Evolutionary conservation across 2,797 vertebrate species (phyloP).

Genomic region (Brotula barbata): DNA sequence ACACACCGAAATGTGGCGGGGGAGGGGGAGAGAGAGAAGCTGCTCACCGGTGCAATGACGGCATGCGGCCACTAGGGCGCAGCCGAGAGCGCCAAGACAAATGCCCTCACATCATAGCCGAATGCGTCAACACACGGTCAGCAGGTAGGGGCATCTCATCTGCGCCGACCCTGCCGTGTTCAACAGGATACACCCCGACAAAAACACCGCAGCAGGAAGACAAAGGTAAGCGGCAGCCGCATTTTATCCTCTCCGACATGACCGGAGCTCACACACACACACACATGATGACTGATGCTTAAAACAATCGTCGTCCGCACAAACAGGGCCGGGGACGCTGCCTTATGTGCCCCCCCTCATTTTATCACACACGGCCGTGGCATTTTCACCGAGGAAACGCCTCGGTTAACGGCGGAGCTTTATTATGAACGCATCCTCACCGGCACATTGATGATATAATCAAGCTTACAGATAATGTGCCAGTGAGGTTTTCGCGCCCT

Average conservation of each 20-base stretch:
- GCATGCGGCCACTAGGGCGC: slow-evolving; percentile 53
- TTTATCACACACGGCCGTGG: slow-evolving; percentile 56
- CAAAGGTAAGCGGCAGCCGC: slow-evolving; percentile 53
- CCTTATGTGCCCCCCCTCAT: slow-evolving; percentile 48
- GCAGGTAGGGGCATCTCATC: slow-evolving; percentile 72
- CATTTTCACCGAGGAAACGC: slow-evolving; percentile 67
- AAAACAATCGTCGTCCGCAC: slow-evolving; percentile 59
- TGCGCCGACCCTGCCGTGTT: slow-evolving; percentile 59
- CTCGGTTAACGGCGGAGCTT: slow-evolving; percentile 46
- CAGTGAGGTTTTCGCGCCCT: not conserved
- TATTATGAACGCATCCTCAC: slow-evolving; percentile 14
- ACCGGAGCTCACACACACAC: slow-evolving; percentile 17
- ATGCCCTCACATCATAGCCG: slow-evolving; percentile 75
- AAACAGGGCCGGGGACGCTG: slow-evolving; percentile 68
- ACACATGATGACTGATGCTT: slow-evolving; percentile 40
- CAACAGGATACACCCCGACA: slow-evolving; percentile 55
- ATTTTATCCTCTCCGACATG: slow-evolving; percentile 15
- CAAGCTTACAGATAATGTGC: slow-evolving; percentile 8
- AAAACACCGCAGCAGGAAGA: slow-evolving; percentile 15
- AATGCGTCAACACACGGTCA: slow-evolving; percentile 78
- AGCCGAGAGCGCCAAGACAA: slow-evolving; percentile 53
- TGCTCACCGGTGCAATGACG: slow-evolving; percentile 45
- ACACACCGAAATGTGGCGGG: slow-evolving; percentile 32
- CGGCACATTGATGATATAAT: slow-evolving; percentile 7
- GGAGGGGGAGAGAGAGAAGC: not conserved